Base-by-base conservation (phyloP, 2,113 vertebrate species). In the Excalfactoria chinensis region DNA sequence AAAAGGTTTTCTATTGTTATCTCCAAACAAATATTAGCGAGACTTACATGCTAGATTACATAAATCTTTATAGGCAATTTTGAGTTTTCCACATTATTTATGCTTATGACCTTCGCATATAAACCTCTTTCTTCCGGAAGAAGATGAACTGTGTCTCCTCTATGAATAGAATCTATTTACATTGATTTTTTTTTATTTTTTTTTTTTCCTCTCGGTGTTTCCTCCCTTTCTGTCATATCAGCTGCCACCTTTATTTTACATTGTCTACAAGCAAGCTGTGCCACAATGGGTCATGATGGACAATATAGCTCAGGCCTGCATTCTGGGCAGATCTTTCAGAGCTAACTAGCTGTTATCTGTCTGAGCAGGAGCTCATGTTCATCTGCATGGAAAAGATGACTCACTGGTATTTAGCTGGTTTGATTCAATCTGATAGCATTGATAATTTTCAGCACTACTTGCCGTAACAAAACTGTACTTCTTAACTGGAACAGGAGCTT, bases 331-430 rank as follows among this genome's bases (percentile, higher is more conserved):
- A 55, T 84, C 73, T 84, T 34, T n/a, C 49, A 75, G 8, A 46
- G 22, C 64, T 76, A 71, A 44, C 30, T 75, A 77, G 70, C 62
- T 75, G 15, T 60, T 62, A 74, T 34, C 21, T 79, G 90, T 58
- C 66, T 14, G 4, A 74, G 40, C 4, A 26, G 11, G 34, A 91
- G 44, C 19, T 89, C 71, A 9, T 17, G 60, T 43, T 91, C 81
- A 70, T 79, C 63, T 76, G 59, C 37, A 46, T 32, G 25, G 53
- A 66, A 78, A 30, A 49, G 63, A 79, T 70, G 72, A 91, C 40
- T 87, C 89, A 83, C 46, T 74, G 68, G 34, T 83, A 53, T 85
- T 92, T 73, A 79, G 68, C 51, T 76, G 85, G 37, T 84, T 68
- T 91, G 48, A 71, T 74, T 79, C 55, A 58, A 85, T 70, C 64